Base-by-base conservation (phyloP, 2,888 invertebrate species). In the Eilema griseolum region DNA sequence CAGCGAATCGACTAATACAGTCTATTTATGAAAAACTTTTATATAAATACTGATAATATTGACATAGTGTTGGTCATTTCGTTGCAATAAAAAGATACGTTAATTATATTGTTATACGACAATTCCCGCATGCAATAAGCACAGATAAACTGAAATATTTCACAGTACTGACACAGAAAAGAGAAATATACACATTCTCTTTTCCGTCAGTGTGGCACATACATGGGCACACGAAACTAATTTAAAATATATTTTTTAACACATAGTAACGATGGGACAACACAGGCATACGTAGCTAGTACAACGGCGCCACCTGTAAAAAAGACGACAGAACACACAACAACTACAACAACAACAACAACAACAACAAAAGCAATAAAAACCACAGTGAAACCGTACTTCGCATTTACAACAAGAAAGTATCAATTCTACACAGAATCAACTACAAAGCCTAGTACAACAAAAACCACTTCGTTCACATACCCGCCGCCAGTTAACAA, bases 281-380 rank as follows among this genome's bases (percentile, higher is more conserved):
- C 95, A 89, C 90, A 92, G 87, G 92, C 94, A 84, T 95, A 93
- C 88, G 88, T 91, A 86, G 80, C 89, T 89, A 94, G 90, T 83
- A 92, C 93, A 74, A 74, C 89, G 83, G 85, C 89, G 81, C 85
- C 90, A 85, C 71, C 78, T 77, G 81, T 88, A 80, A 83, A 86
- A 86, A 88, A 85, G 76, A 84, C 86, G 75, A 86, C 88, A 84
- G 78, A 76, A 85, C 60, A 83, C 84, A 71, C 82, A 70, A 80
- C 37, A 37, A 37, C 33, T 33, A 33, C 82, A 69, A 84, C 87
- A 67, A 57, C 59, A 31, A 61, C 46, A 60, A 41, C 28, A 59
- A 64, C 37, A 60, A 65, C 52, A 64, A 64, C 63, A 52, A 86
- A 86, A 56, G 82, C 85, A 46, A 69, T 23, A 24, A 67, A 52